phyloP scores from a whole-genome alignment of 2,113 vertebrate species.

The Galeopterus variegatus region DNA sequence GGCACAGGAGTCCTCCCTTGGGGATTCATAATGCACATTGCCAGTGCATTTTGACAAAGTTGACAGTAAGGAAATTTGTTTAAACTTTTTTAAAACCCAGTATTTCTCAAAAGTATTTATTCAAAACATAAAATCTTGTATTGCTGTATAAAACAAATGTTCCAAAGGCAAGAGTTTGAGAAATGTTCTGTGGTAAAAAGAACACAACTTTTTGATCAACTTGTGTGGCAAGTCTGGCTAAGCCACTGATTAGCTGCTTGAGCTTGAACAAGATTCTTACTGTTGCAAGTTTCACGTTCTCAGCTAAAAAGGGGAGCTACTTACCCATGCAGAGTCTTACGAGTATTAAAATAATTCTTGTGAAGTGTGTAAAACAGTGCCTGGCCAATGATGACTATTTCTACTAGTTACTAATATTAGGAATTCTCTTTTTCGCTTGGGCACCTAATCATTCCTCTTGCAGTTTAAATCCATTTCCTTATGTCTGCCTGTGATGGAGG shows the following conservation, averaged over 20 bases:
- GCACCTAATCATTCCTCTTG: neutral
- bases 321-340: neutral
- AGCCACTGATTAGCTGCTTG: neutral
- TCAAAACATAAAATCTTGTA: neutral
- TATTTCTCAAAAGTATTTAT: slow-evolving; percentile 8
- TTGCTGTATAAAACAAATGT: neutral
- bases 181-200: neutral
- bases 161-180: neutral
- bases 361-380: neutral
- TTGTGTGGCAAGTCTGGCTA: neutral
- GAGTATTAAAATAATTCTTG: neutral
- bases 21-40: neutral
- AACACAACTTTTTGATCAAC: neutral
- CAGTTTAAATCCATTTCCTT: neutral
- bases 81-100: neutral
- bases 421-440: neutral
- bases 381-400: neutral
- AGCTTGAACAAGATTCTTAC: slow-evolving; percentile 9
- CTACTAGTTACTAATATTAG: neutral
- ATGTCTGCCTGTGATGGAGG: neutral
- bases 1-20: neutral
- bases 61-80: neutral
- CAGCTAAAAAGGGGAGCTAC: neutral
- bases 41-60: neutral
- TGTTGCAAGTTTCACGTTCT: neutral